phyloP scores from a whole-genome alignment of 2,888 invertebrate species.

The Monochamus alternatus region DNA sequence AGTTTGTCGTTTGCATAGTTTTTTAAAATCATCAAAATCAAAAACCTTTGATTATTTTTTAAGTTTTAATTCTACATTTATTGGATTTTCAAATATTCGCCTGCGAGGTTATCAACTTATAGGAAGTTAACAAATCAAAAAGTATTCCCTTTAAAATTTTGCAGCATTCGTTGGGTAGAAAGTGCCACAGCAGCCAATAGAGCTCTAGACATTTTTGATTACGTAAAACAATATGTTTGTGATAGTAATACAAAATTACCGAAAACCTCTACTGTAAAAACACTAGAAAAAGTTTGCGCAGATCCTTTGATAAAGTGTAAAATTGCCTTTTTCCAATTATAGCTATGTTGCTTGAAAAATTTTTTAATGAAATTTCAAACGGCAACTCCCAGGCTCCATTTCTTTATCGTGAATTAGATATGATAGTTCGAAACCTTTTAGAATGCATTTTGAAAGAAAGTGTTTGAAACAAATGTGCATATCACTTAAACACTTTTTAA shows the following conservation, averaged over 20 bases:
- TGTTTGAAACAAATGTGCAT: conserved; percentile 1
- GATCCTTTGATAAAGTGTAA: conserved; percentile 8
- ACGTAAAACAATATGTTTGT: conserved; percentile 9
- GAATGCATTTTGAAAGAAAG: conserved; percentile 5
- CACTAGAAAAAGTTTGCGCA: neutral
- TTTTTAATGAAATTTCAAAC: conserved; percentile 9
- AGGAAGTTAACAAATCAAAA: neutral
- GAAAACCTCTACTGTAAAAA: conserved; percentile 14
- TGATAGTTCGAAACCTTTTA: conserved; percentile 4
- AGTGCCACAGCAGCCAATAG: conserved; percentile 7
- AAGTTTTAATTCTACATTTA: too few species aligned
- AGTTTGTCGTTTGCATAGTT: too few species aligned
- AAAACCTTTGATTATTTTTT: too few species aligned
- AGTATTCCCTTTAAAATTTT: conserved; percentile 21
- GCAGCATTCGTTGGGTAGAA: conserved; percentile 17
- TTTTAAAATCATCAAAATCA: too few species aligned
- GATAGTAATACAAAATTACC: conserved; percentile 19
- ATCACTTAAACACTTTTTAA: neutral
- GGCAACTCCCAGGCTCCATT: conserved; percentile 8
- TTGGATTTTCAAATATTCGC: conserved; percentile 32
- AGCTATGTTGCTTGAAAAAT: neutral
- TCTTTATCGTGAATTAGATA: conserved; percentile 15
- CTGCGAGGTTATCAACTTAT: conserved; percentile 32
- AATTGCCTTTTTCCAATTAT: conserved; percentile 7
- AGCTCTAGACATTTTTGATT: conserved; percentile 17